Evolutionary conservation across 2,797 vertebrate genomes (phyloP), one percentile per base, ranked within the genome.

Genomic region (Danio albolineatus): DNA sequence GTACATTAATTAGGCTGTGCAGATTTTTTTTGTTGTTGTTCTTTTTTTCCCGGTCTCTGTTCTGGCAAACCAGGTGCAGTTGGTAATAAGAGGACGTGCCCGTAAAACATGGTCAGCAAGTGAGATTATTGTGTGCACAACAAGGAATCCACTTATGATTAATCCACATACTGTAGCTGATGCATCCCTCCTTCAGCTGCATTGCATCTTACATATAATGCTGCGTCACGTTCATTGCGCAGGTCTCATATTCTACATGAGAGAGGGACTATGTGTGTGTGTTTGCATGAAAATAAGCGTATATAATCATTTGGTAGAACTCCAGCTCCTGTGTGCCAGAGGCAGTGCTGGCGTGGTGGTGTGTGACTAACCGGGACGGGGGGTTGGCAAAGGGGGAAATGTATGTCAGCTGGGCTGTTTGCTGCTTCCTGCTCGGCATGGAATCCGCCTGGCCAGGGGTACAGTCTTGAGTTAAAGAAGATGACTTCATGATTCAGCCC

Each of bases 291-390:
- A 83, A 84, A 79, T 79, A 79, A 77, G 76, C 69, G 54, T 78
- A 61, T 79, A 82, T 83, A 83, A 85, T 84, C 62, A 77, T 76
- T 82, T 84, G 79, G 79, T 83, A 65, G 28, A 51, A 56, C 77
- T 83, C 84, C 79, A 84, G 67, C 61, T 83, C 54, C 66, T 76
- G 77, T 46, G 65, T 76, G 82, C 84, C 79, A 83, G 67, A 82
- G 80, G 80, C 76, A 61, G 76, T 76, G 73, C 16, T 67, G 72
- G 76, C 66, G 28, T 44, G 46, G 62, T 73, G 76, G 28, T 73
- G 21, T 69, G 14, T 77, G 79, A 84, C 79, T 81, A 74, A 81
- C 57, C 39, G 69, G 57, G 61, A 67, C 48, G 62, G 79, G 44
- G 66, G 76, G 36, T 49, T 82, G 76, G 57, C 56, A 62, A 43